Conservation (phyloP, 2,797 vertebrate genomes). For the Pseudotriccus pelzelni region DNA sequence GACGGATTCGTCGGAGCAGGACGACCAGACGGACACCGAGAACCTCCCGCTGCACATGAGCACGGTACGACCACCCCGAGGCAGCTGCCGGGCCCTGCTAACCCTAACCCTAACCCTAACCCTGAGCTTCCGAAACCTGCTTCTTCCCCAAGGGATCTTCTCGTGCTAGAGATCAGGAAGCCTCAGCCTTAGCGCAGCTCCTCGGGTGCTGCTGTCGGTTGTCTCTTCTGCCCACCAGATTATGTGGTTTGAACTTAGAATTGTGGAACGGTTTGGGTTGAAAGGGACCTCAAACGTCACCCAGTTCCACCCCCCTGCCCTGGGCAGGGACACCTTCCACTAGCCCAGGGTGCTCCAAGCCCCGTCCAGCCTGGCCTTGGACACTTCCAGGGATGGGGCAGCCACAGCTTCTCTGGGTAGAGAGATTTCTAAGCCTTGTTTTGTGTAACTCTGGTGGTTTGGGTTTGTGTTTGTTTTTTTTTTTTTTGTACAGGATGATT, state of each 20-base stretch:
- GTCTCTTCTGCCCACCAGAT: neutral
- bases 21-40: conserved; percentile 94
- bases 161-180: neutral
- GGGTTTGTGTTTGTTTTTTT: too few relatives aligned
- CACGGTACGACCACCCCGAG: conserved; percentile 50
- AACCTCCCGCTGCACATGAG: conserved; percentile 85
- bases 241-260: neutral
- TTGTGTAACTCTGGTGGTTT: neutral
- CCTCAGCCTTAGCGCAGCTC: neutral
- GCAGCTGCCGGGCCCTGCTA: neutral
- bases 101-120: too few relatives aligned
- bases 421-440: neutral
- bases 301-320: neutral
- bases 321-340: neutral
- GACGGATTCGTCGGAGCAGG: conserved; percentile 97
- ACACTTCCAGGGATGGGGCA: neutral
- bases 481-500: conserved; percentile 82
- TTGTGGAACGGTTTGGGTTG: neutral
- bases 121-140: neutral
- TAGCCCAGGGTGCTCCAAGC: neutral
- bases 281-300: neutral
- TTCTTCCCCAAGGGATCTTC: neutral
- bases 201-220: neutral
- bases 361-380: neutral
- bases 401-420: neutral